Evolutionary conservation across 1,140 invertebrate genomes (phyloP).

Genomic region (Drusus annulatus): DNA sequence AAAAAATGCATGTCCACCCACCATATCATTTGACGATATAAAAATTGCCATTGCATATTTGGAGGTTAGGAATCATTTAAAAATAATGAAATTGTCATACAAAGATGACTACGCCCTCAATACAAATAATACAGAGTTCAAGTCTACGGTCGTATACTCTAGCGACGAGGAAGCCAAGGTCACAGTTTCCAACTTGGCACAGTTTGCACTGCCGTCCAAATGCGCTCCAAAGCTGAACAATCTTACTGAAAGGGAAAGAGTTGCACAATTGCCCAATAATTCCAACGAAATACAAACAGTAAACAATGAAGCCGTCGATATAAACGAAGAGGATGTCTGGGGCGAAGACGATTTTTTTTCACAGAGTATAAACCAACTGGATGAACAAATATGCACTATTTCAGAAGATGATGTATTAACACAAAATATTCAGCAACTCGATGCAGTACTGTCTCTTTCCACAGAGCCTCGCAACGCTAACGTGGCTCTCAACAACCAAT

Average conservation of each 20-base stretch:
- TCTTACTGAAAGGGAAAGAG: neutral
- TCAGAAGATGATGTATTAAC: too few relatives aligned
- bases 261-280: neutral
- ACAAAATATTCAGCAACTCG: too few relatives aligned
- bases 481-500: too few relatives aligned
- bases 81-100: slow-evolving; percentile 36
- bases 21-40: slow-evolving; percentile 49
- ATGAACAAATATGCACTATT: neutral
- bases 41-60: slow-evolving; percentile 47
- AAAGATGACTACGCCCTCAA: slow-evolving; percentile 45
- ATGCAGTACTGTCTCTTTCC: too few relatives aligned
- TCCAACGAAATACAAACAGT: neutral
- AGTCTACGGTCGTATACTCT: slow-evolving; percentile 7
- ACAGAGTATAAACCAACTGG: slow-evolving; percentile 41
- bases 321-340: slow-evolving; percentile 35
- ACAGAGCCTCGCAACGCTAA: too few relatives aligned
- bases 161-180: neutral
- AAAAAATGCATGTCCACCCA: slow-evolving; percentile 46
- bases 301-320: neutral
- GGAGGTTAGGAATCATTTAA: slow-evolving; percentile 48
- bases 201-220: slow-evolving; percentile 3
- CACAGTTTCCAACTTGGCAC: neutral
- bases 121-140: slow-evolving; percentile 16
- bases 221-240: neutral
- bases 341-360: slow-evolving; percentile 44